A percentile compares a stretch with the other conserved stretches of the same genome.
Evolutionary conservation across 2,113 vertebrate species (phyloP).

Genomic region (Erythrocercus mccallii): DNA sequence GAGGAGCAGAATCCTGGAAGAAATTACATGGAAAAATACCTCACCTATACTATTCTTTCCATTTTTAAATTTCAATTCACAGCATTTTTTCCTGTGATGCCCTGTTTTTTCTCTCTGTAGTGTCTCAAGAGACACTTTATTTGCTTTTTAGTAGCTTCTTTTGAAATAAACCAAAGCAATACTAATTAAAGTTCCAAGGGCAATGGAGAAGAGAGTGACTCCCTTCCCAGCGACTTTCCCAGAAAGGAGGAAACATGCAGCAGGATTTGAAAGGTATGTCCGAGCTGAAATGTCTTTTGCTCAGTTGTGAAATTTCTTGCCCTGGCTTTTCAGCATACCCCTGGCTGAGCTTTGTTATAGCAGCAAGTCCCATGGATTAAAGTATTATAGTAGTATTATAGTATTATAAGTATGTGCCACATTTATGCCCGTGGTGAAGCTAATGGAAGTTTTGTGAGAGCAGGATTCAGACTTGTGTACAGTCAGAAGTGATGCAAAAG

Average conservation of each 20-base stretch:
- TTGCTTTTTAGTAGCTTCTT: slow-evolving; percentile 77
- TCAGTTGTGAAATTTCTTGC: slow-evolving; percentile 23
- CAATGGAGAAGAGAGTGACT: slow-evolving; percentile 69
- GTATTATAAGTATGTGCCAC: not conserved
- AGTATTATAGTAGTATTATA: no score
- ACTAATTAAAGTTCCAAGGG: slow-evolving; percentile 73
- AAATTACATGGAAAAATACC: slow-evolving; percentile 47
- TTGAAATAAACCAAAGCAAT: slow-evolving; percentile 83
- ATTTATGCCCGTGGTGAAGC: not conserved
- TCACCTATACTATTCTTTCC: slow-evolving; percentile 38
- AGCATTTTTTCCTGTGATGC: slow-evolving; percentile 61
- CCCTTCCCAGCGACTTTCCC: slow-evolving; percentile 61
- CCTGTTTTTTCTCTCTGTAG: slow-evolving; percentile 64
- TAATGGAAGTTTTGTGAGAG: not conserved
- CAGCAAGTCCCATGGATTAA: not conserved
- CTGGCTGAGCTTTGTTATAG: not conserved
- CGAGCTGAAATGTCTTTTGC: slow-evolving; percentile 42
- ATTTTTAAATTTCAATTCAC: slow-evolving; percentile 52
- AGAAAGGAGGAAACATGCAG: slow-evolving; percentile 46
- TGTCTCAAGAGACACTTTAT: slow-evolving; percentile 73
- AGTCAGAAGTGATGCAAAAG: not conserved
- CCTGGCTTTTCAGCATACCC: slow-evolving; percentile 19
- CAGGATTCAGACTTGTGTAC: not conserved
- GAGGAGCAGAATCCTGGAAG: slow-evolving; percentile 53
- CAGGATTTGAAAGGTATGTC: slow-evolving; percentile 76